A percentile compares a stretch with the other conserved stretches of the same genome.
phyloP scores from a whole-genome alignment of 2,888 invertebrate genomes.

The Caenorhabditis imperialis region DNA sequence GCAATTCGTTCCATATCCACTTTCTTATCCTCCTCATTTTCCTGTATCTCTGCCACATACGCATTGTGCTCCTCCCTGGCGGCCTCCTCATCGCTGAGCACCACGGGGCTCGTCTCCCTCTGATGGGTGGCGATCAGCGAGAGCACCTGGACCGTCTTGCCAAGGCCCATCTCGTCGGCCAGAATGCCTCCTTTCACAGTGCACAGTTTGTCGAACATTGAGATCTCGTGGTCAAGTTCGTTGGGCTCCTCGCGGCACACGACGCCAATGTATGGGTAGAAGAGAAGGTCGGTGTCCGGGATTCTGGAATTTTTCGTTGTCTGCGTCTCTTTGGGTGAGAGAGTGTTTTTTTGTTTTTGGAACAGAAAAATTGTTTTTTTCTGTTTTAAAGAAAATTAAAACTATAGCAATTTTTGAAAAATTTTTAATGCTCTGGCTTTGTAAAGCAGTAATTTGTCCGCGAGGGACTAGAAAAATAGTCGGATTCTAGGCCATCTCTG shows the following conservation, averaged over 20 bases:
- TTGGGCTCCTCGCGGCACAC: not conserved
- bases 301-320: not conserved
- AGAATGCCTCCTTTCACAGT: slow-evolving; percentile 81
- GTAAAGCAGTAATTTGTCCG: no score
- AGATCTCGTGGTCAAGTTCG: not conserved
- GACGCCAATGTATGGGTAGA: slow-evolving; percentile 16
- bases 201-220: not conserved
- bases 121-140: slow-evolving; percentile 81
- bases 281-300: not conserved
- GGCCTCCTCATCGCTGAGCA: not conserved
- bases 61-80: slow-evolving; percentile 2
- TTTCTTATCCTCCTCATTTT: slow-evolving; percentile 19
- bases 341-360: no score
- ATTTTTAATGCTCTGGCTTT: no score
- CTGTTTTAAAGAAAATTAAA: no score
- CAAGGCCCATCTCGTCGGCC: slow-evolving; percentile 88
- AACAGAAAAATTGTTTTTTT: no score
- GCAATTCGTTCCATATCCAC: slow-evolving; percentile 21
- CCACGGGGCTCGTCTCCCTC: not conserved
- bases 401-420: no score
- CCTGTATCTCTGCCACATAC: not conserved
- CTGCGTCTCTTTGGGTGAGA: no score
- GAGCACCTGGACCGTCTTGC: slow-evolving; percentile 87
- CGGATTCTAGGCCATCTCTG: no score
- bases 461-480: no score